These are phyloP conservation scores for Saccopteryx bilineata DNA, from an alignment of 2,113 vertebrate genomes.

Conservation along the genomic window DNA sequence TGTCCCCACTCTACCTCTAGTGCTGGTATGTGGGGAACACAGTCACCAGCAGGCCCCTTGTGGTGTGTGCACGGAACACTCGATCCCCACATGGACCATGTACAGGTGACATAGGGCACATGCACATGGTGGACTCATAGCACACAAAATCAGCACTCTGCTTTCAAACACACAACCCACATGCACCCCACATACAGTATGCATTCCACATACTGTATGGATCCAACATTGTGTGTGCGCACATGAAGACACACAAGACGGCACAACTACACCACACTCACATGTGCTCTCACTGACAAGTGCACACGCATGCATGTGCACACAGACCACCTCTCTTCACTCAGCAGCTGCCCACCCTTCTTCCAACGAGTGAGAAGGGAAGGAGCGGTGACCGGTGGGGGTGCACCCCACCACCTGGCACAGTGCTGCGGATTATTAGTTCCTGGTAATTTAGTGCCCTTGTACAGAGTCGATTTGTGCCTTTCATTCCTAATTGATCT, in stretches of 20 bases:
- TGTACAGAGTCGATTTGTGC: slow-evolving; percentile 85
- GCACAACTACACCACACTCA: neutral
- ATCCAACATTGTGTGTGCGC: too few relatives aligned
- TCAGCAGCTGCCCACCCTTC: slow-evolving; percentile 36
- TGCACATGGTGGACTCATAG: neutral
- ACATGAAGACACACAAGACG: neutral
- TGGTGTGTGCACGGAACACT: neutral
- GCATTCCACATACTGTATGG: rapidly evolving
- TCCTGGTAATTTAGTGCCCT: slow-evolving; percentile 88
- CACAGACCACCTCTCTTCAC: neutral
- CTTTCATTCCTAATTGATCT: slow-evolving; percentile 87
- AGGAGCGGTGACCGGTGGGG: slow-evolving; percentile 55
- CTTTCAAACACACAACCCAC: neutral
- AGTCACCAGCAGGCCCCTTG: neutral
- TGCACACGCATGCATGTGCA: rapidly evolving
- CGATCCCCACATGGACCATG: neutral
- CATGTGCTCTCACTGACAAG: neutral
- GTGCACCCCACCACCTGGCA: slow-evolving; percentile 86
- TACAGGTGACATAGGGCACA: neutral
- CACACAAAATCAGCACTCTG: neutral
- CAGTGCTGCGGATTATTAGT: slow-evolving; percentile 87
- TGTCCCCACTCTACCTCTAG: neutral
- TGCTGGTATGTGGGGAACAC: neutral
- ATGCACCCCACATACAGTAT: too few relatives aligned
- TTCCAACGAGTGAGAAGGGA: slow-evolving; percentile 67